phyloP scores from a whole-genome alignment of 2,888 invertebrate species.

The Pyralis farinalis region DNA sequence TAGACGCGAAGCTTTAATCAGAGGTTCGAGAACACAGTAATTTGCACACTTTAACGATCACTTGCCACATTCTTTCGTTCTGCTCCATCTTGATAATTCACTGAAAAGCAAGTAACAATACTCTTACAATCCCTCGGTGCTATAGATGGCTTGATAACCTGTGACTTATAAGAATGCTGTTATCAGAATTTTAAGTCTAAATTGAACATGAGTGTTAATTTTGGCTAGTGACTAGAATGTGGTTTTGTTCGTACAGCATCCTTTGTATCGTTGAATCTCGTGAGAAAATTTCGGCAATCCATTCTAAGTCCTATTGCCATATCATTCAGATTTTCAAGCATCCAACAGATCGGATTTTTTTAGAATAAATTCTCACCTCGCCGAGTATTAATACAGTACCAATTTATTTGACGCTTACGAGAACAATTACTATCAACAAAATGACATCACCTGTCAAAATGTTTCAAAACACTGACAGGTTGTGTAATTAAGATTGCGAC shows the following conservation, averaged over 20 bases:
- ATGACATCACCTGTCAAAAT: constrained; percentile 6
- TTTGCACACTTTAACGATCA: constrained; percentile 74
- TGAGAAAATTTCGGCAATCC: too few species aligned
- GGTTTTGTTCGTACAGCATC: too few species aligned
- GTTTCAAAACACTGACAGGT: background rate
- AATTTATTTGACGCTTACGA: too few species aligned
- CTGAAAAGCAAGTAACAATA: constrained; percentile 8
- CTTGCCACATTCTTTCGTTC: constrained; percentile 60
- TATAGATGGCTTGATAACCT: background rate
- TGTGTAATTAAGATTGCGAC: background rate
- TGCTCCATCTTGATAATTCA: constrained; percentile 33
- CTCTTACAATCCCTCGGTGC: background rate
- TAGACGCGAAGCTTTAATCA: constrained; percentile 38
- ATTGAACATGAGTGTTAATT: background rate
- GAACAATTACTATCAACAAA: constrained; percentile 8
- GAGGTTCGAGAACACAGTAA: constrained; percentile 25
- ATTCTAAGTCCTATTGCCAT: too few species aligned
- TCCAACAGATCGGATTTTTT: too few species aligned
- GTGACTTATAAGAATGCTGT: background rate
- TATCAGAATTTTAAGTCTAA: too few species aligned
- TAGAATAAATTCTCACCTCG: too few species aligned
- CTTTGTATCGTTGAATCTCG: too few species aligned
- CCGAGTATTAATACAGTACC: too few species aligned
- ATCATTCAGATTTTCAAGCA: too few species aligned
- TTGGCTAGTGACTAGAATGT: too few species aligned